Evolutionary conservation across 1,140 invertebrate species (phyloP).

Genomic region (Macrocentrus cingulum): DNA sequence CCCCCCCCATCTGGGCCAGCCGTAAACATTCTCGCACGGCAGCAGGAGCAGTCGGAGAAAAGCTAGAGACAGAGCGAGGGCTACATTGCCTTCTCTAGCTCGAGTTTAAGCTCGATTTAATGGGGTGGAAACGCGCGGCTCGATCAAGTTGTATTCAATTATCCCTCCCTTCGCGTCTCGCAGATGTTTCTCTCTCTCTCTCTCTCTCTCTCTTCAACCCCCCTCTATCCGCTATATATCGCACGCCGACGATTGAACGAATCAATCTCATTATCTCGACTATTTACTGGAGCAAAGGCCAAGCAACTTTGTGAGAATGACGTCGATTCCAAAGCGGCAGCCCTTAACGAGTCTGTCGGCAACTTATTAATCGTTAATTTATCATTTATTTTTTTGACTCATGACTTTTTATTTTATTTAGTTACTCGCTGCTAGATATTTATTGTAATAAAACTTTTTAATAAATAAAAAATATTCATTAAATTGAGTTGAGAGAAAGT

Average conservation of each 20-base stretch:
- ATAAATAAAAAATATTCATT: too few relatives aligned
- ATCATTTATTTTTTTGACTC: neutral
- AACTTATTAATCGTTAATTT: neutral
- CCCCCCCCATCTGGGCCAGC: slow-evolving; percentile 51
- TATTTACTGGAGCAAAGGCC: slow-evolving; percentile 2
- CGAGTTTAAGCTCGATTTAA: slow-evolving; percentile 59
- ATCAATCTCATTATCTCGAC: slow-evolving; percentile 23
- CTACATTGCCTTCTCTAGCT: slow-evolving; percentile 15
- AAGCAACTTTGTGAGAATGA: neutral
- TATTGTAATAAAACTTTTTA: too few relatives aligned
- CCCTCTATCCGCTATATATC: slow-evolving; percentile 23
- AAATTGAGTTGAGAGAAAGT: too few relatives aligned
- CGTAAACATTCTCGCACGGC: slow-evolving; percentile 52
- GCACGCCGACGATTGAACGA: slow-evolving; percentile 22
- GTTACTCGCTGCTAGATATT: too few relatives aligned
- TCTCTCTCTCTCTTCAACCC: slow-evolving; percentile 18
- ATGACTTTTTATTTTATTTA: too few relatives aligned
- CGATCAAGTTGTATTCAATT: slow-evolving; percentile 62
- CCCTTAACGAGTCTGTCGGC: neutral
- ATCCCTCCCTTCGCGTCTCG: slow-evolving; percentile 45
- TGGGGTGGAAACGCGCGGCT: slow-evolving; percentile 58
- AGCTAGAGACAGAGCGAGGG: neutral
- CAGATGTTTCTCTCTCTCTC: slow-evolving; percentile 23
- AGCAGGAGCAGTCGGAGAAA: slow-evolving; percentile 16
- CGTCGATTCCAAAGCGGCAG: neutral